These are phyloP conservation scores for Diadumene lineata DNA, from an alignment of 92 coral and sea anemone genomes.

Conservation along the genomic window DNA sequence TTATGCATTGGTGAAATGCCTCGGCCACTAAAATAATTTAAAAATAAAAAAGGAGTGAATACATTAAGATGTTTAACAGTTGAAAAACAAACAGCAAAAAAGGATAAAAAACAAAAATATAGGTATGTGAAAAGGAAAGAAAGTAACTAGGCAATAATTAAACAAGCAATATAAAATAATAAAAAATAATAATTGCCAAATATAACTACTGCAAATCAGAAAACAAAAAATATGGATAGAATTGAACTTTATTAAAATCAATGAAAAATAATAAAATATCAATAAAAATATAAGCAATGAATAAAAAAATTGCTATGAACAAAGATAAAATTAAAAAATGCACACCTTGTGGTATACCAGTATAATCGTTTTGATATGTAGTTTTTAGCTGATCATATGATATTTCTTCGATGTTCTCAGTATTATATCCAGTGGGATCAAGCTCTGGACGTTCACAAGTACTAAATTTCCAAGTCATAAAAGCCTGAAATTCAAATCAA, in stretches of 20 bases:
- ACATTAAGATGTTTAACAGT: neutral
- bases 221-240: neutral
- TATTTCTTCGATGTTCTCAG: conserved; percentile 68
- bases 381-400: conserved; percentile 71
- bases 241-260: neutral
- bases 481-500: conserved; percentile 54
- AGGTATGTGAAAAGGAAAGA: too few relatives aligned
- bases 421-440: conserved; percentile 39
- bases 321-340: neutral
- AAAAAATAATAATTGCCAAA: neutral
- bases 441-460: conserved; percentile 56
- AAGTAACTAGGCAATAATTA: too few relatives aligned
- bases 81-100: too few relatives aligned
- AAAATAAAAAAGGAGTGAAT: neutral
- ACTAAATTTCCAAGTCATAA: conserved; percentile 86
- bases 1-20: too few relatives aligned
- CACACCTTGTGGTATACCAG: conserved; percentile 87
- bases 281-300: too few relatives aligned
- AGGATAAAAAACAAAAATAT: too few relatives aligned
- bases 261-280: neutral
- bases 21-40: neutral
- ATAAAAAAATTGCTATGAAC: neutral
- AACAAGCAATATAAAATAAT: too few relatives aligned
- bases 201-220: neutral
- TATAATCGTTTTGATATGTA: conserved; percentile 92